These are phyloP conservation scores for Mimumesa dahlbomi DNA, from an alignment of 2,888 invertebrate genomes.

Conservation along the genomic window DNA sequence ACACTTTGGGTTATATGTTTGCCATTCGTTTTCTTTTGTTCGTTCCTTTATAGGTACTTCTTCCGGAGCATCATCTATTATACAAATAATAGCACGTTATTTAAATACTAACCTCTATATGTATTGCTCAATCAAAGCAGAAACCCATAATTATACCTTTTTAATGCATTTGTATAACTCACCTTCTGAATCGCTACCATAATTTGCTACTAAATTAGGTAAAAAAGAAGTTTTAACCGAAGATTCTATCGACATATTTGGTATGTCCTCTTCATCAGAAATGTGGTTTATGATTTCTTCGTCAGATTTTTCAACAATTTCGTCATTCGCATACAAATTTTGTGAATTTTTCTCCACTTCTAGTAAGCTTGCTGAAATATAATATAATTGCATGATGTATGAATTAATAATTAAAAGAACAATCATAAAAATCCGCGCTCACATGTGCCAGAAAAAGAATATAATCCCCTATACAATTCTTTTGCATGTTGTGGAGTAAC, in stretches of 20 bases:
- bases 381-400: too few relatives aligned
- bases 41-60: conserved; percentile 71
- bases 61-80: conserved; percentile 67
- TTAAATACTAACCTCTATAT: conserved; percentile 20
- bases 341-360: conserved; percentile 12
- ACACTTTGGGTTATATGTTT: neutral
- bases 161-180: conserved; percentile 53
- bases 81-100: conserved; percentile 7
- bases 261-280: conserved; percentile 59
- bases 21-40: conserved; percentile 24
- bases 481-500: neutral
- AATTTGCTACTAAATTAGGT: conserved; percentile 72
- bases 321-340: neutral
- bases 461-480: conserved; percentile 76
- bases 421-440: too few relatives aligned
- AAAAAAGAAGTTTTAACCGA: conserved; percentile 30
- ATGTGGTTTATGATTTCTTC: conserved; percentile 37
- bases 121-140: too few relatives aligned
- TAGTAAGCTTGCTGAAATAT: conserved; percentile 28
- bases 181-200: conserved; percentile 71
- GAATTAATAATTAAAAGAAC: too few relatives aligned
- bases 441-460: conserved; percentile 82
- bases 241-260: neutral
- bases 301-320: neutral
- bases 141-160: conserved; percentile 6